phyloP scores from a whole-genome alignment of 2,113 vertebrate species.

The Centropristis striata region DNA sequence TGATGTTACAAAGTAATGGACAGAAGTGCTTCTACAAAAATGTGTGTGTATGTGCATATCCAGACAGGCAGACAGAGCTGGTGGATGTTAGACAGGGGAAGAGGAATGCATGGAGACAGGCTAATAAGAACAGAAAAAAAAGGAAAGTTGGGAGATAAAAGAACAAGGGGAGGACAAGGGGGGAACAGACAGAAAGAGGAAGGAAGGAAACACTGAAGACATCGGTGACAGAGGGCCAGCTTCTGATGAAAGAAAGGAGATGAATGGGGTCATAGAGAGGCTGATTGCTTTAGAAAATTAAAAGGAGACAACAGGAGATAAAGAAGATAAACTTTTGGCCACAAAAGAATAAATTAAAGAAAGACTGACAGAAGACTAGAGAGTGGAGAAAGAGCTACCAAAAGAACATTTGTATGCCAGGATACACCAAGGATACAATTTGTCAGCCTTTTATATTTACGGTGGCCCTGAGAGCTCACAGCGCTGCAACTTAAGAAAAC shows the following conservation, averaged over 20 bases:
- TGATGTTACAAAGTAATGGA: constrained; percentile 19
- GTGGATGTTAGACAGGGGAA: constrained; percentile 12
- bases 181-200: constrained; percentile 36
- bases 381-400: background rate
- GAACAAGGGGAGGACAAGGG: constrained; percentile 34
- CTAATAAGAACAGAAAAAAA: constrained; percentile 41
- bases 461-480: no score
- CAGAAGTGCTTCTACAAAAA: background rate
- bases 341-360: constrained; percentile 3
- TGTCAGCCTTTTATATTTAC: no score
- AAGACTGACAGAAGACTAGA: background rate
- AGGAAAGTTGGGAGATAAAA: constrained; percentile 57
- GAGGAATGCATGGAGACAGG: constrained; percentile 32
- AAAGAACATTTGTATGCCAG: background rate
- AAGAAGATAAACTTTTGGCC: constrained; percentile 12
- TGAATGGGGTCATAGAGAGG: constrained; percentile 46
- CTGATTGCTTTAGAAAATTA: constrained; percentile 19
- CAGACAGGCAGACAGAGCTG: constrained; percentile 17
- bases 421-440: background rate
- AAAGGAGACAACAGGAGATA: constrained; percentile 18
- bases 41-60: background rate
- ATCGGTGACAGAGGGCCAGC: constrained; percentile 30
- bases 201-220: constrained; percentile 61
- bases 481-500: no score
- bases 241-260: constrained; percentile 64